Base-by-base conservation (phyloP, 2,888 invertebrate species). In the Drepana falcataria region DNA sequence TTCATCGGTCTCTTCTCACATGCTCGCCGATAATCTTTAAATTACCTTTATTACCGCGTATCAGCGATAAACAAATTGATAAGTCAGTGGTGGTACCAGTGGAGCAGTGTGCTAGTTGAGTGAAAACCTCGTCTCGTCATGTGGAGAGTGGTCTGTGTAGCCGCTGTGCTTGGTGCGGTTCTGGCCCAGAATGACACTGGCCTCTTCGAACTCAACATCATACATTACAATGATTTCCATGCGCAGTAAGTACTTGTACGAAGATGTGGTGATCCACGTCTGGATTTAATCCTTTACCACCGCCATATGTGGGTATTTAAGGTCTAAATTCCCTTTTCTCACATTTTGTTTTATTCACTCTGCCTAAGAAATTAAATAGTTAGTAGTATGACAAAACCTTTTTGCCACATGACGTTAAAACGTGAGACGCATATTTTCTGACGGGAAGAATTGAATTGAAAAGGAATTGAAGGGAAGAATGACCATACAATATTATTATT, bases 211-310 rank as follows among this genome's bases (percentile, higher is more conserved):
- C 70, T 91, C 4, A 87, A 90, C 57, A 82, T 91, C 47, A 79
- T 92, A 61, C 93, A 93, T 72, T 84, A 87, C 63, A 93, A 93
- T 72, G 93, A 93, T 60, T 93, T 93, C 62, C 93, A 93, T 59
- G 92, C 92, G 2, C 92, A 92, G 92, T 93, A 77, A 87, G 87
- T 82, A 21, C 21, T 21, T 21, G 21, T 21, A 65, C 3, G n/a
- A 9, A 21, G 21, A 21, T 21, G 21, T 21, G 21, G 21, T 21
- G 21, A 21, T 21, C 21, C 21, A 21, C 21, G 21, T 21, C 21
- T 21, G 21, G 21, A 21, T 21, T 21, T 21, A 21, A 21, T 21
- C 21, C 21, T 21, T 1, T 21, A 21, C 21, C 21, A 21, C 21
- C 21, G 21, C 21, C 21, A 21, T 21, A 21, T 21, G 21, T 21